A percentile compares a stretch with the other conserved stretches of the same genome.
Conservation (phyloP, 1,140 invertebrate species). For the Tetraneura akinire region DNA sequence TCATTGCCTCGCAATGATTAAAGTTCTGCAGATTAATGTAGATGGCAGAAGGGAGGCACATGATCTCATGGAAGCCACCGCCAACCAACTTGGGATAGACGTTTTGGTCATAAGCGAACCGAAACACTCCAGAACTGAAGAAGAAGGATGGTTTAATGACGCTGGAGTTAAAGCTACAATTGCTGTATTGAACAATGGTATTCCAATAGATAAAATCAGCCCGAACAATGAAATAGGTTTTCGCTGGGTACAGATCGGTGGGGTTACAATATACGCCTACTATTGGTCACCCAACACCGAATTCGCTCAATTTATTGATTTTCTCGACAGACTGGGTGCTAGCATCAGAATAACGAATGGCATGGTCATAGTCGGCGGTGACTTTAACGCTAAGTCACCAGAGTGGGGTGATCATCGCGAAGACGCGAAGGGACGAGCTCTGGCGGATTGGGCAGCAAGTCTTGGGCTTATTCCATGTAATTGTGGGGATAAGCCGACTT, state of each 20-base stretch:
- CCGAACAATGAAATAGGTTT: too few relatives aligned
- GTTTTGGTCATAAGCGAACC: constrained; percentile 6
- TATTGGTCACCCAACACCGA: neutral
- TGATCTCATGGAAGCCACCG: neutral
- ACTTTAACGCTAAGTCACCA: neutral
- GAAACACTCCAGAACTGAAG: neutral
- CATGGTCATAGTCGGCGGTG: too few relatives aligned
- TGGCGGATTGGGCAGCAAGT: neutral
- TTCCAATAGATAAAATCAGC: neutral
- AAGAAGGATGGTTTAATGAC: neutral
- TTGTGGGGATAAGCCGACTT: neutral
- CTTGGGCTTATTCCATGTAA: neutral
- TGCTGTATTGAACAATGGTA: neutral
- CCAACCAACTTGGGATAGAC: neutral
- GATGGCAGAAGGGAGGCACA: constrained; percentile 1
- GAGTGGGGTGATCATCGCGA: neutral
- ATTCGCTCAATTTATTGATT: neutral
- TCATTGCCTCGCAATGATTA: neutral
- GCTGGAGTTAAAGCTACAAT: neutral
- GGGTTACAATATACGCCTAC: neutral
- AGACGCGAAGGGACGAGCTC: neutral
- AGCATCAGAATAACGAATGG: neutral
- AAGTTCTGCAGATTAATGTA: neutral
- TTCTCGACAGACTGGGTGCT: neutral
- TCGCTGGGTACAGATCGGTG: too few relatives aligned